Conservation (phyloP, 2,888 invertebrate species). For the Blastobasis lacticolella region DNA sequence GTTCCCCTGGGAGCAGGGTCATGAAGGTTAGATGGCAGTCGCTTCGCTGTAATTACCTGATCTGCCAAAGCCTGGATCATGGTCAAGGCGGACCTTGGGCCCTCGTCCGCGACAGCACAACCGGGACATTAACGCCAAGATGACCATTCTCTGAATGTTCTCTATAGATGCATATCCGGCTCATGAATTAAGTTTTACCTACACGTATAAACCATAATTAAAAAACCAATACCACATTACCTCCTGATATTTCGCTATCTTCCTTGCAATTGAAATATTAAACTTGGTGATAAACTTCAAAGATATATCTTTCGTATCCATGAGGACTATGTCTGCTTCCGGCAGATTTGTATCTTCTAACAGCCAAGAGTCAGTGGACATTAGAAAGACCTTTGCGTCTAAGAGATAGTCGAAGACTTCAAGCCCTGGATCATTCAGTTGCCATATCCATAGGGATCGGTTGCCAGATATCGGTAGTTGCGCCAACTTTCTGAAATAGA, state of each 20-base stretch:
- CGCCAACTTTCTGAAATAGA: slow-evolving; percentile 37
- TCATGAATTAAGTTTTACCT: too few relatives aligned
- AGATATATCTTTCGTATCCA: slow-evolving; percentile 54
- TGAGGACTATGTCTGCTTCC: slow-evolving; percentile 41
- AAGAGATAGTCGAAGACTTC: slow-evolving; percentile 48
- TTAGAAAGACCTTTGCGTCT: slow-evolving; percentile 47
- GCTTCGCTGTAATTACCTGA: too few relatives aligned
- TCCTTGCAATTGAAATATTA: slow-evolving; percentile 77
- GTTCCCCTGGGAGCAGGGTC: too few relatives aligned
- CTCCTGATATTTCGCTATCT: slow-evolving; percentile 78
- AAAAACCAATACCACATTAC: slow-evolving; percentile 17
- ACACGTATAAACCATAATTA: background rate
- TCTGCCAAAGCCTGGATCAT: too few relatives aligned
- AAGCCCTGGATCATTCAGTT: slow-evolving; percentile 58
- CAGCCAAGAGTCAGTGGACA: slow-evolving; percentile 46
- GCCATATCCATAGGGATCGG: slow-evolving; percentile 54
- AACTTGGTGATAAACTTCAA: slow-evolving; percentile 71
- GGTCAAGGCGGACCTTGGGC: too few relatives aligned
- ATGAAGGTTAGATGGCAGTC: too few relatives aligned
- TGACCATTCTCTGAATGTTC: too few relatives aligned
- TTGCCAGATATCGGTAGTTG: slow-evolving; percentile 37
- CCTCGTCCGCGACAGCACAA: too few relatives aligned
- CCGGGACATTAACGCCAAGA: too few relatives aligned
- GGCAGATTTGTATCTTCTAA: slow-evolving; percentile 29
- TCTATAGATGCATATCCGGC: too few relatives aligned